Base-by-base conservation (phyloP, 2,113 vertebrate species). In the Laticauda laticaudata region DNA sequence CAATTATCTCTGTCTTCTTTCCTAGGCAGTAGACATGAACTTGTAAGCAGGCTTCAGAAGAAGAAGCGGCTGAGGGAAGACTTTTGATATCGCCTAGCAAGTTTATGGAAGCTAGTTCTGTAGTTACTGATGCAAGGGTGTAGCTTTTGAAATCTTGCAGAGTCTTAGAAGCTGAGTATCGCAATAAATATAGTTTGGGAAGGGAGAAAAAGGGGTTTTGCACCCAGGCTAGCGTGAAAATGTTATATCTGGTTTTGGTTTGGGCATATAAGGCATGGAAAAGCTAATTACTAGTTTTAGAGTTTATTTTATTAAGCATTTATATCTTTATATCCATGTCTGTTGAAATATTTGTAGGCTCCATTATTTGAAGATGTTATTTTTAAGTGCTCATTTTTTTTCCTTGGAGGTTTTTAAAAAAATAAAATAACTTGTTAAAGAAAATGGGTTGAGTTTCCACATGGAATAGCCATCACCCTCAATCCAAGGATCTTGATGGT, bases 1-100 rank as follows among this genome's bases (percentile, higher is more conserved):
- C 86, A 86, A 87, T 59, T 81, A 53, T 95, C 91, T 85, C 91
- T 85, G 6, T 26, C 9, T 86, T 59, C 88, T 92, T 95, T 94
- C 93, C 86, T 1, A 69, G 89, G 90, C 92, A 75, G 34, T 14
- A 20, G 2, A 69, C 81, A 51, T 95, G 53, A 93, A 92, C 14
- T 94, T 89, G 61, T 75, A 93, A 55, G 8, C 95, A 5, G 7
- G 8, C 21, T 95, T 69, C 53, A 91, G 12, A 86, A 56, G 75
- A 43, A 54, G 45, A 5, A 0, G 43, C 7, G 0, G 39, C 43
- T 85, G 85, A 87, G 18, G 91, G 91, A 87, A 95, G 59, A 93
- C 34, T 91, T 95, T 95, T 87, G 69, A 45, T 91, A 0, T 90
- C 54, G 0, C 0, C 85, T 61, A 34, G n/a, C 86, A 87, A 90